Evolutionary conservation across 2,113 vertebrate species (phyloP), one percentile per base, ranked within the genome.

Genomic region (Collichthys lucidus): DNA sequence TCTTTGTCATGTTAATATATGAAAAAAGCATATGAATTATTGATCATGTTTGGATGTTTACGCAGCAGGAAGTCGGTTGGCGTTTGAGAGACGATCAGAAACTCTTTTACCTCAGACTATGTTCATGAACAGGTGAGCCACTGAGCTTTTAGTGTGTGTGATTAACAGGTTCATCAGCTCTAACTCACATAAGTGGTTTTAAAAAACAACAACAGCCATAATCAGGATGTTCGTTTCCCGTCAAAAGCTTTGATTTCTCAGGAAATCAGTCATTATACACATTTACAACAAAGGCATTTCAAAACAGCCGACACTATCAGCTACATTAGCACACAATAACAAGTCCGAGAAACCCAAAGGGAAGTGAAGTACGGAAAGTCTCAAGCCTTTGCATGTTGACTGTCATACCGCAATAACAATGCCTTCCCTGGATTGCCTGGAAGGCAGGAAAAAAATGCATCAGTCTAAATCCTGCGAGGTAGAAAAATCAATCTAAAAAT

Each of bases 41-140:
- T 20, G 49, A 73, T 72, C 2, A 3, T 72, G 70, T 61, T 77
- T 70, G 47, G 19, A n/a, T 42, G 56, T 67, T 74, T 31, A 55
- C 11, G 55, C 2, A 20, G 76, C 61, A 79, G 65, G 17, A 70
- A 24, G 29, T n/a, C 49, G 50, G 53, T 17, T 26, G 24, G 24
- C 47, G 67, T 11, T 40, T n/a, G 16, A 61, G 31, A 59, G 26
- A 24, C 49, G n/a, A 14, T 53, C 35, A 69, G 11, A 26, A 62
- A 60, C 16, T 35, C n/a, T 40, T 16, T 17, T 5, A 15, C 0
- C 15, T 40, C 17, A 47, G 40, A 70, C 17, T 5, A 20, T 17
- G 56, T 47, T 17, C 52, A 24, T 4, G 2, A 55, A 22, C 49
- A 40, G 20, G 50, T 35, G 49, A 40, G 22, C 15, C 4, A 4